Evolutionary conservation across 2,113 vertebrate genomes (phyloP).

Genomic region (Anhinga anhinga): DNA sequence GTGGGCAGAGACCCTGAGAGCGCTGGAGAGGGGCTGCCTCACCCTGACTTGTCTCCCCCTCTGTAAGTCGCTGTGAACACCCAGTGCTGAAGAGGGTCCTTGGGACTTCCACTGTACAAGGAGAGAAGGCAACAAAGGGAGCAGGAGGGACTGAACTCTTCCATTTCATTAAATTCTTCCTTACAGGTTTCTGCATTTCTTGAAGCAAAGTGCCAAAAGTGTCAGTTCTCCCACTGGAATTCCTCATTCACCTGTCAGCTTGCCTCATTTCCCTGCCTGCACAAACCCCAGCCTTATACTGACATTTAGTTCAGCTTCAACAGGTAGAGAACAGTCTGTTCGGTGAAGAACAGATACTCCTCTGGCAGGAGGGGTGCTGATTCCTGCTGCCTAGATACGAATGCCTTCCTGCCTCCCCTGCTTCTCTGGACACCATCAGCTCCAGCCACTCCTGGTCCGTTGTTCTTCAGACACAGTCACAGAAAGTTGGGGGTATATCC

Average conservation of each 20-base stretch:
- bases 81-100: neutral
- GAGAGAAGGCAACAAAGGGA: neutral
- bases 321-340: conserved; percentile 6
- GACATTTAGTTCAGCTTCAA: conserved; percentile 5
- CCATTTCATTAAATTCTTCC: neutral
- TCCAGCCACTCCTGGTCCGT: neutral
- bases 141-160: neutral
- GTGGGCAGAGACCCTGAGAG: neutral
- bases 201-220: conserved; percentile 10
- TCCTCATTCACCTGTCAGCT: conserved; percentile 26
- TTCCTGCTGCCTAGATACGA: neutral
- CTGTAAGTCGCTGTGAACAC: neutral
- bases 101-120: neutral
- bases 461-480: neutral
- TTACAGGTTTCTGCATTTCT: conserved; percentile 24
- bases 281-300: neutral
- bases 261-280: conserved; percentile 28
- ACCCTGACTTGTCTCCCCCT: neutral
- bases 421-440: neutral
- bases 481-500: neutral
- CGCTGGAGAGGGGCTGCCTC: neutral
- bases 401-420: neutral
- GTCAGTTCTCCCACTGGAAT: neutral
- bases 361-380: neutral
- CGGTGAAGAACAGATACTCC: neutral